A percentile compares a stretch with the other conserved stretches of the same genome.
These are phyloP conservation scores for Nasonovia ribisnigri DNA, from an alignment of 2,888 invertebrate species.

Conservation along the genomic window DNA sequence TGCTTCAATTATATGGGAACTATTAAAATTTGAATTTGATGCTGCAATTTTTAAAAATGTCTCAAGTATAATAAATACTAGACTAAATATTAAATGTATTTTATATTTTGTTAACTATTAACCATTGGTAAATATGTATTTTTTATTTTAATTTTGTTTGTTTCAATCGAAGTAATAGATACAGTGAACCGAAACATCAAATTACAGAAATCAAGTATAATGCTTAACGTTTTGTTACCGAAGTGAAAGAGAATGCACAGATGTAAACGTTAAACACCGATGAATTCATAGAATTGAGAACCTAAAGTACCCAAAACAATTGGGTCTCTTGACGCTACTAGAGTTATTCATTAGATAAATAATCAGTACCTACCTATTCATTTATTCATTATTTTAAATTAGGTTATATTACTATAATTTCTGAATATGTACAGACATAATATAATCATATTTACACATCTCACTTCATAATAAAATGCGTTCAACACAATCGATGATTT, in stretches of 20 bases:
- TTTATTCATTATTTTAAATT: not conserved
- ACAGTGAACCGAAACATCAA: not conserved
- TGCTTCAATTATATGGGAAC: not conserved
- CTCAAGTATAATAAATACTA: not conserved
- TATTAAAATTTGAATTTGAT: not conserved
- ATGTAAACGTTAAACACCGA: not conserved
- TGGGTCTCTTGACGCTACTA: not conserved
- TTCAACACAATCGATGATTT: not conserved
- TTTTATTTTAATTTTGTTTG: not conserved
- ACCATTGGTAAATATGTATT: not conserved
- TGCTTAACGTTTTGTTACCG: not conserved
- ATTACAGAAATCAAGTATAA: not conserved
- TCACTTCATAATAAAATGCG: not conserved
- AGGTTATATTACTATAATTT: not conserved
- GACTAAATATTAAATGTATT: not conserved
- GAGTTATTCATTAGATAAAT: not conserved
- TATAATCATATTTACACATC: not conserved
- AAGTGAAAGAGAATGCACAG: not conserved
- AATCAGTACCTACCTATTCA: not conserved
- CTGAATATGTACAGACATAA: not conserved
- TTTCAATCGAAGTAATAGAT: not conserved
- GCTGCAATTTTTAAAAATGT: not conserved
- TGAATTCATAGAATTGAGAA: not conserved
- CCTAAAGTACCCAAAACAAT: not conserved
- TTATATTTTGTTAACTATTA: not conserved